Base-by-base conservation (phyloP, 2,888 invertebrate genomes). In the Abrostola triplasia region DNA sequence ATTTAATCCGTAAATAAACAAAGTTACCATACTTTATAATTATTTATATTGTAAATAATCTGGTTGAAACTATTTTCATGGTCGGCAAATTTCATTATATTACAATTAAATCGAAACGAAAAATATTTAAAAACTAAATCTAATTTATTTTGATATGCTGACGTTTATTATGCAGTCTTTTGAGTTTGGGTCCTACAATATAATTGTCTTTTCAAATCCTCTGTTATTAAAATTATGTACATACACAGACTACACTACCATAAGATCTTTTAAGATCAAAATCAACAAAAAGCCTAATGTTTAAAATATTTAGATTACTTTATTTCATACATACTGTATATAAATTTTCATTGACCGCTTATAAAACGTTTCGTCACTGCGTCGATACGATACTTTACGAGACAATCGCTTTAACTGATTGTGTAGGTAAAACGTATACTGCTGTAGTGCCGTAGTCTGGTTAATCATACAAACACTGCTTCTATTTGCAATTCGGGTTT, bases 1-100 rank as follows among this genome's bases (percentile, higher is more conserved):
- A 60, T 60, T 62, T 74, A 64, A 70, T 77, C 70, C 68, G 55
- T 73, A 76, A 67, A 67, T 77, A 64, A 76, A 70, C 76, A 73
- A 77, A 77, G 77, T 77, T 77, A 77, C 77, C 77, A 77, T 77
- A 76, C 78, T 73, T 68, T 64, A 65, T 61, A 70, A 70, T 68
- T 73, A 77, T 77, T 76, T 77, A 73, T 76, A 70, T 75, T 77
- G 78, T 77, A 77, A 69, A 77, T 76, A 77, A 64, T 60, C 50
- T 65, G 67, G 63, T 62, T 67, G 60, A 50, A 65, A 65, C 54
- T 67, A 56, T 63, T 53, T 61, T 56, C 44, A 40, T 60, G 67
- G 53, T 62, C 24, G 65, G 38, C 51, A 58, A 48, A 73, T 73
- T 49, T 52, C 57, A 58, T 64, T 60, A 57, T 13, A 9, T 47